Percentiles rank a stretch among this genome's conserved stretches.
Evolutionary conservation across 2,797 vertebrate genomes (phyloP).

Genomic region (Hippocampus kuda): DNA sequence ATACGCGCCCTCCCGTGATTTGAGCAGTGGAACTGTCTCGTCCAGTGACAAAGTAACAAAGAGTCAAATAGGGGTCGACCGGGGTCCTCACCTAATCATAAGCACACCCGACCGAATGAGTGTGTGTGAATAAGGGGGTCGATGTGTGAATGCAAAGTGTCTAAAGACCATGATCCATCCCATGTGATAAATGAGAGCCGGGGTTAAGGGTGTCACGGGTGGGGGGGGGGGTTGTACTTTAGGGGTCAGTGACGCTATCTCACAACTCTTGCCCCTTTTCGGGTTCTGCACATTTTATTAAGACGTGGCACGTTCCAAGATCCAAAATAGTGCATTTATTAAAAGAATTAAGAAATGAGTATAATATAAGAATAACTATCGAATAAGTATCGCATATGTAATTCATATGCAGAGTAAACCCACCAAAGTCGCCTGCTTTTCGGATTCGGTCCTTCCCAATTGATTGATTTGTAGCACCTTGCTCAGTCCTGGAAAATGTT

Average conservation of each 20-base stretch:
- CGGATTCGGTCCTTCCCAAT: too few relatives aligned
- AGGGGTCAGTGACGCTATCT: constrained; percentile 41
- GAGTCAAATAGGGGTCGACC: constrained; percentile 50
- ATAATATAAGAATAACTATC: too few relatives aligned
- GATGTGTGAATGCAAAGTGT: constrained; percentile 48
- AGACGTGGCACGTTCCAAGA: constrained; percentile 1
- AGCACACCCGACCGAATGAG: constrained; percentile 39
- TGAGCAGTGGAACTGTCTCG: constrained; percentile 22
- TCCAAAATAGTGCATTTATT: too few relatives aligned
- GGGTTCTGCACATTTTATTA: constrained; percentile 4
- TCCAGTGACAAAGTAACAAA: constrained; percentile 39
- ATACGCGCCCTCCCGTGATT: constrained; percentile 9
- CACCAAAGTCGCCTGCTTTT: too few relatives aligned
- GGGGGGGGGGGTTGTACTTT: constrained; percentile 28
- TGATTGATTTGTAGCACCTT: too few relatives aligned
- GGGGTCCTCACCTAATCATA: constrained; percentile 47
- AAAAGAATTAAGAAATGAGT: too few relatives aligned
- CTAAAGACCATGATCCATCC: constrained; percentile 46
- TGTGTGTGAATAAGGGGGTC: constrained; percentile 38
- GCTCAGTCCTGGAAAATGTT: too few relatives aligned
- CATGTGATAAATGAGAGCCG: constrained; percentile 59
- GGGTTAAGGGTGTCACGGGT: constrained; percentile 43
- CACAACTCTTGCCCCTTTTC: constrained; percentile 15
- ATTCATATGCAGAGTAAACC: too few relatives aligned
- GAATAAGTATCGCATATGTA: too few relatives aligned